These are phyloP conservation scores for Amiota communis DNA, from an alignment of 2,888 invertebrate genomes.

Conservation along the genomic window DNA sequence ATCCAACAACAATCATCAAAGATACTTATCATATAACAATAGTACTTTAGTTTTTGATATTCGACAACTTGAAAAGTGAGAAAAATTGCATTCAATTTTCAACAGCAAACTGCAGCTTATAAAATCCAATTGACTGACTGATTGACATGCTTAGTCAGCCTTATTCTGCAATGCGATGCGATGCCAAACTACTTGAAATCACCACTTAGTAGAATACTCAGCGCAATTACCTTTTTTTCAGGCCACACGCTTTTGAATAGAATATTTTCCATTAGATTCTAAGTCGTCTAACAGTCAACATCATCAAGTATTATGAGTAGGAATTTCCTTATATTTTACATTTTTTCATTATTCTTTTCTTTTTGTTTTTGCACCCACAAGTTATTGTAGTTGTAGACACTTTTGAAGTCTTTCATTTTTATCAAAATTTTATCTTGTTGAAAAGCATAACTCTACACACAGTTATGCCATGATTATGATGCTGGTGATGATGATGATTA, in stretches of 20 bases:
- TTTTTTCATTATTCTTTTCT: not conserved
- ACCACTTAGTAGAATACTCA: too few relatives aligned
- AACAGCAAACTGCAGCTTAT: too few relatives aligned
- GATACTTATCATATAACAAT: too few relatives aligned
- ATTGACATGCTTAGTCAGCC: too few relatives aligned
- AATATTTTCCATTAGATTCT: not conserved
- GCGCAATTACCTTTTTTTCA: too few relatives aligned
- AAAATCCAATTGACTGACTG: too few relatives aligned
- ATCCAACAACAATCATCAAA: too few relatives aligned
- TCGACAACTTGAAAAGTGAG: too few relatives aligned
- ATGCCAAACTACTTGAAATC: too few relatives aligned
- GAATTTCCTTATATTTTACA: not conserved
- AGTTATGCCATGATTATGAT: not conserved
- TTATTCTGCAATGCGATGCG: too few relatives aligned
- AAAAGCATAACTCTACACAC: constrained; percentile 18
- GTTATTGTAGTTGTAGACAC: not conserved
- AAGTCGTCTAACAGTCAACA: not conserved
- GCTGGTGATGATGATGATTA: not conserved
- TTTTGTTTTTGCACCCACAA: constrained; percentile 2
- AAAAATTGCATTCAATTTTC: too few relatives aligned
- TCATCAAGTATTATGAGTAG: not conserved
- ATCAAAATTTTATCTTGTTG: not conserved
- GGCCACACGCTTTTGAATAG: not conserved
- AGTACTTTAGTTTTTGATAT: too few relatives aligned
- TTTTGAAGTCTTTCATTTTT: not conserved